These are phyloP conservation scores for Peucedramus taeniatus DNA, from an alignment of 2,113 vertebrate genomes.

Conservation along the genomic window DNA sequence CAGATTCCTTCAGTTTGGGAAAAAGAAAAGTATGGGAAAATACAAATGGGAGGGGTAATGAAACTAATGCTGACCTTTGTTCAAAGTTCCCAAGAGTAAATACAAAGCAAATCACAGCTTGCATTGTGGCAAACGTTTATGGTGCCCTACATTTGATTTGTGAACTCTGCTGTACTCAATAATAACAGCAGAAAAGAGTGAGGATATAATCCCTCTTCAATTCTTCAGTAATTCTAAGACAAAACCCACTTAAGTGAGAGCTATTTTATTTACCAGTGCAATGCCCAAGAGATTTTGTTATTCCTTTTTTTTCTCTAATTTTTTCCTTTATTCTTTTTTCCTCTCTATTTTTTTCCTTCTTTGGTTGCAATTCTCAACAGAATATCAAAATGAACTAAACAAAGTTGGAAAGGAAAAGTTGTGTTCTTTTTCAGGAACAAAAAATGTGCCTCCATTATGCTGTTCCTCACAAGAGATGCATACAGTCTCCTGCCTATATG, in stretches of 20 bases:
- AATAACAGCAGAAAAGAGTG: not conserved
- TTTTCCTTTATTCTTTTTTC: not conserved
- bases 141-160: not conserved
- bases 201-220: not conserved
- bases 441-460: not conserved
- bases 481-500: not conserved
- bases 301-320: not conserved
- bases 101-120: not conserved
- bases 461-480: not conserved
- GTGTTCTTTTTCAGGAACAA: not conserved
- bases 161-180: not conserved
- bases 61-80: constrained; percentile 25
- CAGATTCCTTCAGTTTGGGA: not conserved
- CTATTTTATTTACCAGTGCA: not conserved
- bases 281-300: not conserved
- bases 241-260: not conserved
- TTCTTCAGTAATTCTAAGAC: not conserved
- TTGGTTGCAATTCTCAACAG: not conserved
- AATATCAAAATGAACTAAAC: not conserved
- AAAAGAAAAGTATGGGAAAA: constrained; percentile 67
- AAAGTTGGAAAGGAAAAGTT: not conserved
- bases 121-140: not conserved
- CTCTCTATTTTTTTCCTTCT: not conserved
- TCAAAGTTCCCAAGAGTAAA: constrained; percentile 57
- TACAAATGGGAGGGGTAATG: not conserved